Evolutionary conservation across 1,140 invertebrate species (phyloP).

Genomic region (Rhagoletis pomonella): DNA sequence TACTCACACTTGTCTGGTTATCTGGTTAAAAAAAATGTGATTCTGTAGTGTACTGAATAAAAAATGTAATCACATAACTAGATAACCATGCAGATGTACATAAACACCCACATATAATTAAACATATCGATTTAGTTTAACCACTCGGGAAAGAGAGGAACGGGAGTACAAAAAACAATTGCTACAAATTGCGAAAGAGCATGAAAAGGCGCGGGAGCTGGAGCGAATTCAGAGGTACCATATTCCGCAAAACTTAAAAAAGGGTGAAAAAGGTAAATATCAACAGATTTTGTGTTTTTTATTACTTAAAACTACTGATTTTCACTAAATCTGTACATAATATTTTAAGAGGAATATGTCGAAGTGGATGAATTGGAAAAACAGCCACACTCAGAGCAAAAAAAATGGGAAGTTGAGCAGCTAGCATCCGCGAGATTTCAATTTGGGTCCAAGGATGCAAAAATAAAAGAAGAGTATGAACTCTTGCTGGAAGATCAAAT

Average conservation of each 20-base stretch:
- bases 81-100: too few species aligned
- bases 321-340: too few species aligned
- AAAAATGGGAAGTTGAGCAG: slow-evolving; percentile 99
- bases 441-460: slow-evolving; percentile 90
- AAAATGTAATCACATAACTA: background rate
- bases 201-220: slow-evolving; percentile 93
- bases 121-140: slow-evolving; percentile 79
- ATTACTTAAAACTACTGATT: too few species aligned
- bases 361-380: slow-evolving; percentile 93
- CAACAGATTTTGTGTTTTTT: too few species aligned
- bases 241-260: slow-evolving; percentile 89
- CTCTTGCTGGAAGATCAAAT: slow-evolving; percentile 96
- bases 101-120: background rate
- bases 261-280: slow-evolving; percentile 78
- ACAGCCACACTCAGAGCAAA: slow-evolving; percentile 93
- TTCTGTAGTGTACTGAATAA: background rate
- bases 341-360: slow-evolving; percentile 80
- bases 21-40: background rate
- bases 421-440: slow-evolving; percentile 93
- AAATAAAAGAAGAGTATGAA: slow-evolving; percentile 90
- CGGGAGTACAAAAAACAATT: slow-evolving; percentile 94
- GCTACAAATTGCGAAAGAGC: slow-evolving; percentile 93
- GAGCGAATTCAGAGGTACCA: slow-evolving; percentile 95
- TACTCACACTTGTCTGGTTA: too few species aligned
- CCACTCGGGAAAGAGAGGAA: slow-evolving; percentile 88